A percentile compares a stretch with the other conserved stretches of the same genome.
These are phyloP conservation scores for Drosophila varians DNA, from an alignment of 1,140 invertebrate genomes.

Conservation along the genomic window DNA sequence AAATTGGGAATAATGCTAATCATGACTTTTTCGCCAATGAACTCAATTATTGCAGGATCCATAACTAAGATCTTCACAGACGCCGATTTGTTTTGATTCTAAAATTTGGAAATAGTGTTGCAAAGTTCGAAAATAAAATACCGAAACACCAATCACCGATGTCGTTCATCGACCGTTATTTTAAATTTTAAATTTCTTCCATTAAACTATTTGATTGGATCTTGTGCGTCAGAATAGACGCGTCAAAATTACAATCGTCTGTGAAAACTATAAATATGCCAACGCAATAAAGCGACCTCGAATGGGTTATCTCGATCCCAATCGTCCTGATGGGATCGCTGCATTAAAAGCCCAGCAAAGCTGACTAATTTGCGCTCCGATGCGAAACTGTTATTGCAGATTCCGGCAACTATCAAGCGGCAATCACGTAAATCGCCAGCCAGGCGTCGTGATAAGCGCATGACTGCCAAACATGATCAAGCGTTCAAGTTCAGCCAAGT, in stretches of 20 bases:
- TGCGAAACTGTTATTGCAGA: constrained; percentile 42
- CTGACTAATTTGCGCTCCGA: constrained; percentile 39
- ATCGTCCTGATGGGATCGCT: constrained; percentile 14
- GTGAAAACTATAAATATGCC: constrained; percentile 41
- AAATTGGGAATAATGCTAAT: constrained; percentile 97
- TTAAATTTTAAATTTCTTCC: constrained; percentile 4
- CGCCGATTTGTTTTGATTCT: background rate
- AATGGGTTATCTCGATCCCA: constrained; percentile 42
- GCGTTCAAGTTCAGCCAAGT: constrained; percentile 57
- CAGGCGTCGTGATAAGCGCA: constrained; percentile 63
- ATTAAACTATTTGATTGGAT: constrained; percentile 16
- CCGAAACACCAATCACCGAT: background rate
- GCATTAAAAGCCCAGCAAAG: constrained; percentile 27
- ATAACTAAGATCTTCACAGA: constrained; percentile 83
- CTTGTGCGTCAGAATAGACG: constrained; percentile 22
- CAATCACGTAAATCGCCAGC: constrained; percentile 56
- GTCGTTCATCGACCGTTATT: constrained; percentile 21
- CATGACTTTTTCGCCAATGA: constrained; percentile 94
- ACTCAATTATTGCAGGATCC: constrained; percentile 95
- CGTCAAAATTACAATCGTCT: constrained; percentile 45
- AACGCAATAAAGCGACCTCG: constrained; percentile 26
- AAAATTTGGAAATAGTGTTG: background rate
- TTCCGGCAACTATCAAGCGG: constrained; percentile 35
- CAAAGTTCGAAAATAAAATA: background rate
- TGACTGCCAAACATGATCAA: constrained; percentile 70